Percentiles rank a stretch among this genome's conserved stretches.
Evolutionary conservation across 2,797 vertebrate genomes (phyloP).

Genomic region (Setipinna tenuifilis): DNA sequence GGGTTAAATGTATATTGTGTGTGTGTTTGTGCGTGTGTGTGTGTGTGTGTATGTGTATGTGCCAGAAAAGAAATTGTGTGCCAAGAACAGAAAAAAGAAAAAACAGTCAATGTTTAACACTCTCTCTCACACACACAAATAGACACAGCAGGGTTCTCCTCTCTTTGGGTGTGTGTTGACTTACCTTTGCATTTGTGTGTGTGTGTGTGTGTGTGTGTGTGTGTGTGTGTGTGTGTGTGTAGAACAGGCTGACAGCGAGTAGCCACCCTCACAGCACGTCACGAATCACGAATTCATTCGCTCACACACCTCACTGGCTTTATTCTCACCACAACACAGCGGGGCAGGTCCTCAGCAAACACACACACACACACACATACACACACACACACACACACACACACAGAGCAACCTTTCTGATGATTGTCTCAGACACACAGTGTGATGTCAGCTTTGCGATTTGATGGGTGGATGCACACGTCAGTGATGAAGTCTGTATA

Average conservation of each 20-base stretch:
- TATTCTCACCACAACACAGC: too few relatives aligned
- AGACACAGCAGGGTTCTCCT: constrained; percentile 56
- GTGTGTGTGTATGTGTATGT: not conserved
- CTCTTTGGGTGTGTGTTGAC: constrained; percentile 36
- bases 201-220: not conserved
- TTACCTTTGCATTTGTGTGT: constrained; percentile 50
- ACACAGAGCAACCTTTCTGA: not conserved
- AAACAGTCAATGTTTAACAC: constrained; percentile 59
- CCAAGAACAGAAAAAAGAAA: too few relatives aligned
- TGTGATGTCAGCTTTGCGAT: not conserved
- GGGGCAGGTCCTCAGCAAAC: not conserved
- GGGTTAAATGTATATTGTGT: too few relatives aligned
- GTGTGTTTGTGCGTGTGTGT: not conserved
- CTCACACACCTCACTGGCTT: not conserved
- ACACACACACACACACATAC: not conserved
- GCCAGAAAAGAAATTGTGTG: too few relatives aligned
- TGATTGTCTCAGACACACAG: constrained; percentile 1
- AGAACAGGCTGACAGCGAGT: not conserved
- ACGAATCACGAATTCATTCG: not conserved
- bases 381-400: constrained; percentile 13
- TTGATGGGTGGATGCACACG: not conserved
- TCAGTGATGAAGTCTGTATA: not conserved
- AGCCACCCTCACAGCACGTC: not conserved
- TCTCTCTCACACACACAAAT: constrained; percentile 45
- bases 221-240: not conserved